Conservation (phyloP, 1,140 invertebrate genomes). For the Monomorium pharaonis region DNA sequence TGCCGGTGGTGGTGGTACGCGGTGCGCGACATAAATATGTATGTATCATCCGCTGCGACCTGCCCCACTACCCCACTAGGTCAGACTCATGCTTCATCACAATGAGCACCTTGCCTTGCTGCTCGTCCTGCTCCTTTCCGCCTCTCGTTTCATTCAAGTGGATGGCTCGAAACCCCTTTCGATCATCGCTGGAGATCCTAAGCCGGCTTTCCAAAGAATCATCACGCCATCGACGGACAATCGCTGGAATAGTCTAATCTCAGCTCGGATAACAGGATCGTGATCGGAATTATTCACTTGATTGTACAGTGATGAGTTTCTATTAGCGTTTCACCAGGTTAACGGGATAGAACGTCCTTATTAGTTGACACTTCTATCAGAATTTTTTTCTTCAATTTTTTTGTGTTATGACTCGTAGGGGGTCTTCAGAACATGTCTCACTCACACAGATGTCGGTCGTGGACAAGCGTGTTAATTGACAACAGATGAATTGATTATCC, state of each 20-base stretch:
- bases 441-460: slow-evolving; percentile 70
- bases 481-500: slow-evolving; percentile 57
- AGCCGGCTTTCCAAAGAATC: not conserved
- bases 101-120: slow-evolving; percentile 83
- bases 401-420: not conserved
- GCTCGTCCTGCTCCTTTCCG: slow-evolving; percentile 72
- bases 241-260: not conserved
- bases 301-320: not conserved
- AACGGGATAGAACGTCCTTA: not conserved
- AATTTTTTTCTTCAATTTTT: not conserved
- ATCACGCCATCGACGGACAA: not conserved
- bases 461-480: slow-evolving; percentile 77
- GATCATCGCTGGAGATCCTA: slow-evolving; percentile 17
- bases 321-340: not conserved
- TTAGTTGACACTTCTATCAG: too few species aligned
- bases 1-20: slow-evolving; percentile 74
- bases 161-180: slow-evolving; percentile 71
- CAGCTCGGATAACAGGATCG: not conserved
- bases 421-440: not conserved
- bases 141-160: slow-evolving; percentile 77
- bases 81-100: slow-evolving; percentile 86
- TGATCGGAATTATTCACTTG: not conserved
- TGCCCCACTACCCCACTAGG: slow-evolving; percentile 85
- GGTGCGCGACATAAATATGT: slow-evolving; percentile 85
- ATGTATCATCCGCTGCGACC: slow-evolving; percentile 85